Evolutionary conservation across 2,888 invertebrate species (phyloP).

Genomic region (Dastarcus helophoroides): DNA sequence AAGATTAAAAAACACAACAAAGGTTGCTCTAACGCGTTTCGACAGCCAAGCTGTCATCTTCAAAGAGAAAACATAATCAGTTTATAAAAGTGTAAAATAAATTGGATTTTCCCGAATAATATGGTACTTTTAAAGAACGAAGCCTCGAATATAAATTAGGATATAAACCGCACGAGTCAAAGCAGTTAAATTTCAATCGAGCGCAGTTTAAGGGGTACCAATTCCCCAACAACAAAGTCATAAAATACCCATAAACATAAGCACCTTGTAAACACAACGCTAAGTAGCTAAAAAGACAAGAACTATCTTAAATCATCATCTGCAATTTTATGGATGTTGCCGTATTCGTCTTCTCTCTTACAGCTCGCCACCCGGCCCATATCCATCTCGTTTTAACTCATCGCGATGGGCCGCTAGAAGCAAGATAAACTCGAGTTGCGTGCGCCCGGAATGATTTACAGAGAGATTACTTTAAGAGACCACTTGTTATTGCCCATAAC

Average conservation of each 20-base stretch:
- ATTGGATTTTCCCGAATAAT: too few species aligned
- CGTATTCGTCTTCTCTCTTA: conserved; percentile 18
- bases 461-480: conserved; percentile 39
- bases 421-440: conserved; percentile 29
- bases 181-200: conserved; percentile 28
- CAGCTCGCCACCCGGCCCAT: conserved; percentile 16
- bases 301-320: conserved; percentile 39
- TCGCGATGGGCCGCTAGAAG: conserved; percentile 15
- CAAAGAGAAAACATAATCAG: too few species aligned
- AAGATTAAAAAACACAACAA: too few species aligned
- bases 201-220: conserved; percentile 13
- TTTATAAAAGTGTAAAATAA: too few species aligned
- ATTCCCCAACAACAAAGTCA: conserved; percentile 9
- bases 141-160: too few species aligned
- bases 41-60: too few species aligned
- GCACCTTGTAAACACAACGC: conserved; percentile 35
- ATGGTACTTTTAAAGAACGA: too few species aligned
- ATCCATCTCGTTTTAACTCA: conserved; percentile 14
- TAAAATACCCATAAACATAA: conserved; percentile 15
- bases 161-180: conserved; percentile 20
- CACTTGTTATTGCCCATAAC: conserved; percentile 40
- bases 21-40: too few species aligned
- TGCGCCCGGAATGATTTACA: conserved; percentile 36
- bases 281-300: conserved; percentile 34
- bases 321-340: conserved; percentile 37